These are phyloP conservation scores for Hycleus cichorii DNA, from an alignment of 1,140 invertebrate genomes.

Conservation along the genomic window DNA sequence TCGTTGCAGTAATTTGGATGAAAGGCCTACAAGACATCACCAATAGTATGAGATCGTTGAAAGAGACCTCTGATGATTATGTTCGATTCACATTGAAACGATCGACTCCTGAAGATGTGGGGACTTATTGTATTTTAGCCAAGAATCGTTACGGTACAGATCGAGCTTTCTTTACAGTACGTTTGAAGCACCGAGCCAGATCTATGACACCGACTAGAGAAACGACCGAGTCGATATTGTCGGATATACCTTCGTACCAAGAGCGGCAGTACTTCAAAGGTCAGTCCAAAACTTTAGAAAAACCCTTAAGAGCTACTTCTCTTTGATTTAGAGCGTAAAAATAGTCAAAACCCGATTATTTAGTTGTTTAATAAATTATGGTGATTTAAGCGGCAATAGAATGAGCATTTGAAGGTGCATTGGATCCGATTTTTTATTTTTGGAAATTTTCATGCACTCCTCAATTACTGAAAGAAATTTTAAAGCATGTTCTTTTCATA, in stretches of 20 bases:
- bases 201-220: constrained; percentile 56
- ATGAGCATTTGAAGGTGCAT: no score
- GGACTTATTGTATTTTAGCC: constrained; percentile 88
- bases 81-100: constrained; percentile 81
- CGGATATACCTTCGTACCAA: constrained; percentile 41
- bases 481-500: no score
- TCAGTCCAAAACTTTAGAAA: constrained; percentile 39
- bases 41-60: constrained; percentile 64
- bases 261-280: constrained; percentile 53
- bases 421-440: no score
- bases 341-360: no score
- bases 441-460: no score
- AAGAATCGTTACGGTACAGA: constrained; percentile 86
- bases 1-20: constrained; percentile 68
- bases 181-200: constrained; percentile 58
- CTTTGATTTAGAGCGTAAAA: no score
- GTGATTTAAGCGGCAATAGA: no score
- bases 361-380: no score
- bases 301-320: no score
- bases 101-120: constrained; percentile 76
- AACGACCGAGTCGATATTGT: constrained; percentile 36
- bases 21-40: constrained; percentile 79
- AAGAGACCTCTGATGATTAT: constrained; percentile 77
- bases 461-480: no score
- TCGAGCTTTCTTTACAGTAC: constrained; percentile 74